A percentile compares a stretch with the other conserved stretches of the same genome.
Conservation (phyloP, 2,113 vertebrate genomes). For the Scalopus aquaticus region DNA sequence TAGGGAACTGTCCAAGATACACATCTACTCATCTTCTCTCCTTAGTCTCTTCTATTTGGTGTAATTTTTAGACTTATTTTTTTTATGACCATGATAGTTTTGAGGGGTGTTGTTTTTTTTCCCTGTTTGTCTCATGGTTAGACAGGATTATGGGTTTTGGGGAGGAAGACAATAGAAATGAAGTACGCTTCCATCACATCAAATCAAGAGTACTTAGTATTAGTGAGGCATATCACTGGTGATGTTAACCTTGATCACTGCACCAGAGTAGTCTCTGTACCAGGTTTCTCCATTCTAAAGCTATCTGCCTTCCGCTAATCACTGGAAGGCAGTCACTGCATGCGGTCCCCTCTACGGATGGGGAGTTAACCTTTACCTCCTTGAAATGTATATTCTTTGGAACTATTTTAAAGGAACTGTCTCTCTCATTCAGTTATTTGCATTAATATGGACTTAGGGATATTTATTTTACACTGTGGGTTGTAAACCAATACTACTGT, state of each 20-base stretch:
- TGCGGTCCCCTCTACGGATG: neutral
- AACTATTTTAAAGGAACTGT: neutral
- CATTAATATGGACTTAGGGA: neutral
- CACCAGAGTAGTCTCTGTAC: neutral
- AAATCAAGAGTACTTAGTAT: neutral
- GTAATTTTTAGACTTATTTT: neutral
- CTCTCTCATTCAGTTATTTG: neutral
- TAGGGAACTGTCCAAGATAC: neutral
- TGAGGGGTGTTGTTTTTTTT: neutral
- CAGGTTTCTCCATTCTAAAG: neutral
- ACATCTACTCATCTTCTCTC: neutral
- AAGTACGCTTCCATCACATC: neutral
- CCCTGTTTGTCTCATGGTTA: neutral
- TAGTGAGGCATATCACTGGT: neutral
- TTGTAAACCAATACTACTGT: neutral
- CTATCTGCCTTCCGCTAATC: neutral
- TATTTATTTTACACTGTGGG: conserved; percentile 3
- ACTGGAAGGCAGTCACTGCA: neutral
- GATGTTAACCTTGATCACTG: neutral
- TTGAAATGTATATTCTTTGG: neutral
- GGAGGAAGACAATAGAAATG: neutral
- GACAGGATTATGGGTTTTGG: neutral
- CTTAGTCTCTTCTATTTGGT: neutral
- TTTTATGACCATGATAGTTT: neutral
- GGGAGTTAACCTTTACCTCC: neutral